Percentiles rank a stretch among this genome's conserved stretches.
Evolutionary conservation across 2,888 invertebrate genomes (phyloP).

Genomic region (Meliscaeva auricollis): DNA sequence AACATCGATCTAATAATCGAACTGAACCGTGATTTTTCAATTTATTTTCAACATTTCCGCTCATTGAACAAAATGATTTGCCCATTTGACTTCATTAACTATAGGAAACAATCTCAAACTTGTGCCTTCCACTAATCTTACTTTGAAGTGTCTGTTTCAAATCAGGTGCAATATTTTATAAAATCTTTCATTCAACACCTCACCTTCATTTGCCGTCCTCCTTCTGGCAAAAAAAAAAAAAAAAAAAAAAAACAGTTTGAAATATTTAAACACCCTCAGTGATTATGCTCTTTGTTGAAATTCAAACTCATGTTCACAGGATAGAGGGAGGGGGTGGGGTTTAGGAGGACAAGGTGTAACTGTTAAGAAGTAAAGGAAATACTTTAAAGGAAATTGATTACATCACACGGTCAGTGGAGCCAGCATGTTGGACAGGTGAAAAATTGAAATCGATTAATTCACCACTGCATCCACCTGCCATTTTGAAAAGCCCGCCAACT

Average conservation of each 20-base stretch:
- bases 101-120: background rate
- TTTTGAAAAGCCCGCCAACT: background rate
- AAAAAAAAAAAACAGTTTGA: background rate
- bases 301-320: constrained; percentile 31
- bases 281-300: constrained; percentile 67
- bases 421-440: constrained; percentile 67
- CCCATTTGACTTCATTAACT: constrained; percentile 38
- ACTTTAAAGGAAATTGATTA: constrained; percentile 61
- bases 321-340: too few species aligned
- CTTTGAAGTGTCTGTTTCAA: constrained; percentile 20
- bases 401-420: constrained; percentile 68
- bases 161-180: constrained; percentile 44
- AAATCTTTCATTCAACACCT: constrained; percentile 1
- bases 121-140: background rate
- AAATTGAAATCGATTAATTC: constrained; percentile 72
- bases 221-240: background rate
- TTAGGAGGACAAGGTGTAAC: background rate
- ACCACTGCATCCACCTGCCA: constrained; percentile 61
- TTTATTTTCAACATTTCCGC: background rate
- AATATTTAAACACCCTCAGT: constrained; percentile 46
- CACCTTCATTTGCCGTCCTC: background rate
- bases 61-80: background rate
- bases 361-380: constrained; percentile 1
- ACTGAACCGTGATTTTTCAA: background rate
- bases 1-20: background rate